phyloP scores from a whole-genome alignment of 2,888 invertebrate species.

The Chorisops tibialis region DNA sequence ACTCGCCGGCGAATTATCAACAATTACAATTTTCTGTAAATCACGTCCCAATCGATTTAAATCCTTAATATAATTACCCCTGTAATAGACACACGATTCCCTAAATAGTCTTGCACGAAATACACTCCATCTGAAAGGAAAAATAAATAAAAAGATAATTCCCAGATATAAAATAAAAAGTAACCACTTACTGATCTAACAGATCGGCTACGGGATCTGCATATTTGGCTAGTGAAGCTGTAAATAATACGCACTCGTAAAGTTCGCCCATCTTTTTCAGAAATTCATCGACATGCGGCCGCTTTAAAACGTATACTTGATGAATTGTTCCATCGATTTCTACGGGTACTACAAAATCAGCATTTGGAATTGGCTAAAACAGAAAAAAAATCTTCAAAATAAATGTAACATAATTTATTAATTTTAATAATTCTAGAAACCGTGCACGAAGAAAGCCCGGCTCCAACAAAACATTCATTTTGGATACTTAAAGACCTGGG shows the following conservation, averaged over 20 bases:
- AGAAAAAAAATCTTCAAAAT: constrained; percentile 25
- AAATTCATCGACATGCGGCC: constrained; percentile 99
- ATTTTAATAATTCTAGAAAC: too few relatives aligned
- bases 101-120: constrained; percentile 95
- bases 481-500: too few relatives aligned
- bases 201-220: constrained; percentile 99
- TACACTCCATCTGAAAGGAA: constrained; percentile 78
- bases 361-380: constrained; percentile 94
- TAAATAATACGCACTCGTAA: constrained; percentile 99
- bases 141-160: constrained; percentile 8
- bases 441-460: too few relatives aligned
- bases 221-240: constrained; percentile 98
- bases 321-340: constrained; percentile 99
- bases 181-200: constrained; percentile 67
- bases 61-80: constrained; percentile 99
- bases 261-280: constrained; percentile 95
- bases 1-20: constrained; percentile 99
- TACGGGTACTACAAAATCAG: constrained; percentile 99
- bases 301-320: constrained; percentile 97
- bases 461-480: too few relatives aligned
- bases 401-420: too few relatives aligned
- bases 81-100: constrained; percentile 99
- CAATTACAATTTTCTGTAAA: constrained; percentile 93
- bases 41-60: constrained; percentile 95
- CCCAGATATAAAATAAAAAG: not conserved